Evolutionary conservation across 2,888 invertebrate genomes (phyloP), one percentile per base, ranked within the genome.

Genomic region (Tolmerus cingulatus): DNA sequence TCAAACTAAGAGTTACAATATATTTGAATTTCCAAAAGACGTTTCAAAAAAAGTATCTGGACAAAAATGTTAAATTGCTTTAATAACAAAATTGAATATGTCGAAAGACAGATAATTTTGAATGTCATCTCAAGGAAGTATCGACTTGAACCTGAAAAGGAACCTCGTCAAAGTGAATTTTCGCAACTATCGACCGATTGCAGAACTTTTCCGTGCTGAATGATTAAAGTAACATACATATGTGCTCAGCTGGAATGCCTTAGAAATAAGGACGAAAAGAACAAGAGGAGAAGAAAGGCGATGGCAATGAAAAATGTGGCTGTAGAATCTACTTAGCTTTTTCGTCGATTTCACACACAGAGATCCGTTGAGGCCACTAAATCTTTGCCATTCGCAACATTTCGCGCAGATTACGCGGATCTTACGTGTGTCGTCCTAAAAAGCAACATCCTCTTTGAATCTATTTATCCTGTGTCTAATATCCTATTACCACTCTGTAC

Each of bases 381-480:
- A 77, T 77, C 77, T 77, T 34, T 77, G 77, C 77, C 77, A 77
- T 77, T 77, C 37, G 77, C 77, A 77, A n/a, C 77, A 34, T 19
- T 77, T 77, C 40, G 77, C 37, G 34, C 34, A 77, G 37, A 77
- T 77, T 77, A 77, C 19, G 30, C 37, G 34, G 77, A 19, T 77
- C 37, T 34, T 37, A 34, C 37, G 34, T 77, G 34, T 77, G 34
- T 77, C 77, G 34, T 77, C 77, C 37, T 27, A 19, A 77, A 77
- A 77, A 37, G 77, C 40, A 30, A 40, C 16, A 77, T 77, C 27
- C 77, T 34, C 77, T 77, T 77, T 27, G 77, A 77, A 77, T 77
- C 77, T 77, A 77, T 77, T 77, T 77, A 77, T 77, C 77, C 77
- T 77, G 34, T 77, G 77, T 37, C 77, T 77, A 77, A 77, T 77